Conservation (phyloP, 2,888 invertebrate species). For the Drosophila pseudotalamancana region DNA sequence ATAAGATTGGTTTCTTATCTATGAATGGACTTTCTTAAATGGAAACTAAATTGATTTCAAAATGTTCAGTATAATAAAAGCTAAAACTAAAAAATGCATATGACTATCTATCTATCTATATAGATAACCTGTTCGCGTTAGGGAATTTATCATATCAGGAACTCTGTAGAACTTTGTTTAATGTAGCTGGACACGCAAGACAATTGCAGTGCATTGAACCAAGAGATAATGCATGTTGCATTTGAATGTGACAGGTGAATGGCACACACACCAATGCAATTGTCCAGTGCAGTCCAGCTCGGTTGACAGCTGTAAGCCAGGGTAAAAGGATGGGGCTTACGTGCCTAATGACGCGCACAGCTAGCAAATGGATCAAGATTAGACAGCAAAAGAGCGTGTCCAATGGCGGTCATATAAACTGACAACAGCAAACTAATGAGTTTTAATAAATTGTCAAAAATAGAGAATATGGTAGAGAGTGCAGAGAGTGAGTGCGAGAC, state of each 20-base stretch:
- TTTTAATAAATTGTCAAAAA: constrained; percentile 39
- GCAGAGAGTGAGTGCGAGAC: too few relatives aligned
- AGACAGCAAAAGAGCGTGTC: constrained; percentile 8
- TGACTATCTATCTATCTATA: background rate
- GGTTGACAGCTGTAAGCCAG: background rate
- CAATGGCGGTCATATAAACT: constrained; percentile 15
- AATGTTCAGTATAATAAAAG: constrained; percentile 1
- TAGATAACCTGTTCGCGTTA: background rate
- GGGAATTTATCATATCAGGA: constrained; percentile 12
- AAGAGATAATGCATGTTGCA: constrained; percentile 36
- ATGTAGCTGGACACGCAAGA: constrained; percentile 57
- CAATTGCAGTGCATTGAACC: constrained; percentile 64
- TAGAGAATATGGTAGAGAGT: background rate
- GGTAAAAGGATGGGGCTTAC: background rate
- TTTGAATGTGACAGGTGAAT: constrained; percentile 47
- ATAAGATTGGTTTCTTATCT: too few relatives aligned
- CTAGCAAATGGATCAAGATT: constrained; percentile 66
- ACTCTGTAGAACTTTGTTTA: constrained; percentile 39
- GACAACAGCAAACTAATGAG: constrained; percentile 55
- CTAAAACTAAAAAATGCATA: background rate
- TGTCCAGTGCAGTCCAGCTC: background rate
- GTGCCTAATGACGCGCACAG: constrained; percentile 39
- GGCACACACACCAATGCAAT: constrained; percentile 6
- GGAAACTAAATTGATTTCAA: constrained; percentile 1
- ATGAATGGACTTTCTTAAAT: too few relatives aligned